Conservation (phyloP, 2,888 invertebrate species). For the Drosophila flavopinicola region DNA sequence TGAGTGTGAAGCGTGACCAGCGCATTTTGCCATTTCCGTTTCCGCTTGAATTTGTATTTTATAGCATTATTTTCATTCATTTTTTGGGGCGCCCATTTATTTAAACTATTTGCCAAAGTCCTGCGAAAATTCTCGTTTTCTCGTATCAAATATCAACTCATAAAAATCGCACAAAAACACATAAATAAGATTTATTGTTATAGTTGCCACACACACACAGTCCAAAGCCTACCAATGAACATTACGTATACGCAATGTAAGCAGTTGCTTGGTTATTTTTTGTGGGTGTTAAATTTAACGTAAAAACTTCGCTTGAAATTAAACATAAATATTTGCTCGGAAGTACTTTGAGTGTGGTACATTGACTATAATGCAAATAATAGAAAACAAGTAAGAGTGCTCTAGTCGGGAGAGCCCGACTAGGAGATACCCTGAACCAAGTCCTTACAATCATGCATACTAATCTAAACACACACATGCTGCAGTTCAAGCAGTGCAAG, state of each 20-base stretch:
- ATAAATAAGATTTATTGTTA: constrained; percentile 77
- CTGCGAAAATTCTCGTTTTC: constrained; percentile 28
- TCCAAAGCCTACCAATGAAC: constrained; percentile 21
- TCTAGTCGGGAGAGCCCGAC: no score
- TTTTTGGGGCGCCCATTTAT: constrained; percentile 55
- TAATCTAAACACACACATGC: no score
- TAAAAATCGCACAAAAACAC: constrained; percentile 77
- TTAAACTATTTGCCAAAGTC: constrained; percentile 64
- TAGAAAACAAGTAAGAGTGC: no score
- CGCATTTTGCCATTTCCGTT: constrained; percentile 61
- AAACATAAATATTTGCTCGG: constrained; percentile 64
- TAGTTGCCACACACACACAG: constrained; percentile 43
- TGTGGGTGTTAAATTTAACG: constrained; percentile 68
- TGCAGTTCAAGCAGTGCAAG: no score
- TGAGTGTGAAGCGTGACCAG: constrained; percentile 66
- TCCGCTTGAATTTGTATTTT: constrained; percentile 66
- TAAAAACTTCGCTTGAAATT: constrained; percentile 64
- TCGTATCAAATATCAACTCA: constrained; percentile 68
- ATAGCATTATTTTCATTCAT: constrained; percentile 40
- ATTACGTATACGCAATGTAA: constrained; percentile 60
- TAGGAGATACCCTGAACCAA: no score
- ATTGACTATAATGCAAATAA: background rate
- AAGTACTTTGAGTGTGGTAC: constrained; percentile 19
- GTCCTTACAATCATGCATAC: no score
- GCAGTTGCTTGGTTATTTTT: constrained; percentile 4